phyloP scores from a whole-genome alignment of 2,113 vertebrate genomes.

The Damaliscus lunatus region DNA sequence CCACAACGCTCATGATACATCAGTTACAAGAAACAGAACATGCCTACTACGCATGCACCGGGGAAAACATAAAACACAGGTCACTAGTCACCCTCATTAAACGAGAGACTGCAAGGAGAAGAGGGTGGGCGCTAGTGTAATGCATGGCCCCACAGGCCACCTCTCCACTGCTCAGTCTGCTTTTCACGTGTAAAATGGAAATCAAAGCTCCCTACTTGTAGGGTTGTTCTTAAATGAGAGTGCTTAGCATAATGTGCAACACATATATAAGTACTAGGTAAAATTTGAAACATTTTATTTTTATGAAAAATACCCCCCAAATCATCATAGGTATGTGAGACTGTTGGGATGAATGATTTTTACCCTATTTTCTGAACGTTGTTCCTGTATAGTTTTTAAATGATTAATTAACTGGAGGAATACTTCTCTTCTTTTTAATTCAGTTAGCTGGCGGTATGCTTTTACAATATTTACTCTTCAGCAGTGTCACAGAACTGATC shows the following conservation, averaged over 20 bases:
- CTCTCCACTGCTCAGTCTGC: background rate
- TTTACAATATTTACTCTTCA: background rate
- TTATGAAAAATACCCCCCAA: background rate
- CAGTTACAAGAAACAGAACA: background rate
- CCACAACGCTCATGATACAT: accelerated
- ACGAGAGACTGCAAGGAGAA: background rate
- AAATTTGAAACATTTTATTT: background rate
- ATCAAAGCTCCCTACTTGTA: background rate
- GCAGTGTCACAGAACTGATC: background rate
- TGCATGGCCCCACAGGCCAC: accelerated
- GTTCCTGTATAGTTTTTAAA: background rate
- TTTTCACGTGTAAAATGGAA: background rate
- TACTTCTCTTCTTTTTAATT: background rate
- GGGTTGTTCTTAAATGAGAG: background rate
- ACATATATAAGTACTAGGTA: background rate
- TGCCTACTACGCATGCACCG: background rate
- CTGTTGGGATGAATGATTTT: background rate
- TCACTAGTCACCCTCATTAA: background rate
- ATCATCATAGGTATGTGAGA: background rate
- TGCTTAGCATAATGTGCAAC: background rate
- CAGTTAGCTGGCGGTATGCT: slow-evolving; percentile 48
- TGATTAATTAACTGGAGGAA: background rate
- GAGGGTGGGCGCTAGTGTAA: too few species aligned
- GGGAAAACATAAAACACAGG: background rate
- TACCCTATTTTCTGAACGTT: background rate